A percentile compares a stretch with the other conserved stretches of the same genome.
Evolutionary conservation across 2,888 invertebrate species (phyloP).

Genomic region (Troglohyphantes excavatus): DNA sequence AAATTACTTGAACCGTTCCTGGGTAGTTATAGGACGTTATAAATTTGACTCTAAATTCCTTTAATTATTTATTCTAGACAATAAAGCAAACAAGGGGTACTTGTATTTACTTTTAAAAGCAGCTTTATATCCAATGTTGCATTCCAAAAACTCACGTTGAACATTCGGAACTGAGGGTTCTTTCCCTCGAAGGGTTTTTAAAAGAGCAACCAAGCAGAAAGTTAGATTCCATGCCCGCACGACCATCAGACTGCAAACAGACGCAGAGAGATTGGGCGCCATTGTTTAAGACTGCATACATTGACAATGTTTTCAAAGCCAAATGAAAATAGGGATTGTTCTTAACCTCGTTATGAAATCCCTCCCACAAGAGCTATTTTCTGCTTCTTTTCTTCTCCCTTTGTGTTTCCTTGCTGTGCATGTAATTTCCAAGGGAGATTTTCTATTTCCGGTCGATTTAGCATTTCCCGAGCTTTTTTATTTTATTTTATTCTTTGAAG

Average conservation of each 20-base stretch:
- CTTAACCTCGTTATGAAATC: conserved; percentile 1
- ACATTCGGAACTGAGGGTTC: neutral
- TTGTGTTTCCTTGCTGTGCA: neutral
- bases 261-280: neutral
- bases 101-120: too few species aligned
- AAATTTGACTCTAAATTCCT: too few species aligned
- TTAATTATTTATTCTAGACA: too few species aligned
- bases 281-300: neutral
- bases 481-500: too few species aligned
- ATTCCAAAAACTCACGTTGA: too few species aligned
- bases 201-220: neutral
- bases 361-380: neutral
- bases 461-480: neutral
- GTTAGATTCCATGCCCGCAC: neutral
- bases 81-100: too few species aligned
- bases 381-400: conserved; percentile 1
- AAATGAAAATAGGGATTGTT: conserved; percentile 5
- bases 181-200: neutral
- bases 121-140: too few species aligned
- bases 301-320: conserved; percentile 9
- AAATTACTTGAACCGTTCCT: too few species aligned
- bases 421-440: neutral
- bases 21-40: too few species aligned
- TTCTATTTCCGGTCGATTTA: conserved; percentile 6
- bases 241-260: neutral